Evolutionary conservation across 2,888 invertebrate genomes (phyloP).

Genomic region (Urechis unicinctus): DNA sequence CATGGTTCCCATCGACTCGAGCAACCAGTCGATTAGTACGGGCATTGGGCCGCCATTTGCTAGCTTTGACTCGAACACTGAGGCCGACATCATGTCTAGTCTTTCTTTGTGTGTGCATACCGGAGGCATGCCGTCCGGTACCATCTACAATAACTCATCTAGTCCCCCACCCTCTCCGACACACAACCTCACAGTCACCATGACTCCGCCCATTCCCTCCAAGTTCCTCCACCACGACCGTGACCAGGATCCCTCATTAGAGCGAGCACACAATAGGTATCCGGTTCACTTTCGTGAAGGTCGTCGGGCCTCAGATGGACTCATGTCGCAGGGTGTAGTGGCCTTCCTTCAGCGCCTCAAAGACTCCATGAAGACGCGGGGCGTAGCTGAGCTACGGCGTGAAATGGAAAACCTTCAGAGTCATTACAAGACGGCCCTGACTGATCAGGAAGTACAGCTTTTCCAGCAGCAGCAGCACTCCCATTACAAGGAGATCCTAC

Average conservation of each 20-base stretch:
- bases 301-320: conserved; percentile 78
- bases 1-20: conserved; percentile 59
- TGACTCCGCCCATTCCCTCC: conserved; percentile 22
- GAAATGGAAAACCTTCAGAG: conserved; percentile 54
- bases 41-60: conserved; percentile 73
- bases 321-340: conserved; percentile 62
- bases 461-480: conserved; percentile 28
- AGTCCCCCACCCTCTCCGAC: background rate
- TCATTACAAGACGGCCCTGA: conserved; percentile 12
- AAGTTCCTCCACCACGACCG: conserved; percentile 19
- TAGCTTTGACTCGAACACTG: conserved; percentile 56
- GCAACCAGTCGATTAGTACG: conserved; percentile 57
- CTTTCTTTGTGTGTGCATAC: conserved; percentile 71
- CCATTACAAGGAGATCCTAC: conserved; percentile 8
- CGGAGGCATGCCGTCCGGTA: too few relatives aligned
- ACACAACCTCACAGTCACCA: conserved; percentile 8
- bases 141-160: too few relatives aligned
- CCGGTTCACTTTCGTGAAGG: conserved; percentile 73
- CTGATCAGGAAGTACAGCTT: conserved; percentile 28
- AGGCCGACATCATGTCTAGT: conserved; percentile 66
- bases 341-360: conserved; percentile 72
- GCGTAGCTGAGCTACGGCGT: conserved; percentile 73
- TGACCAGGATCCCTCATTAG: conserved; percentile 28
- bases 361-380: conserved; percentile 75
- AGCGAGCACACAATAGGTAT: conserved; percentile 58